These are phyloP conservation scores for Magallana ariakensis DNA, from an alignment of 1,140 invertebrate species.

Conservation along the genomic window DNA sequence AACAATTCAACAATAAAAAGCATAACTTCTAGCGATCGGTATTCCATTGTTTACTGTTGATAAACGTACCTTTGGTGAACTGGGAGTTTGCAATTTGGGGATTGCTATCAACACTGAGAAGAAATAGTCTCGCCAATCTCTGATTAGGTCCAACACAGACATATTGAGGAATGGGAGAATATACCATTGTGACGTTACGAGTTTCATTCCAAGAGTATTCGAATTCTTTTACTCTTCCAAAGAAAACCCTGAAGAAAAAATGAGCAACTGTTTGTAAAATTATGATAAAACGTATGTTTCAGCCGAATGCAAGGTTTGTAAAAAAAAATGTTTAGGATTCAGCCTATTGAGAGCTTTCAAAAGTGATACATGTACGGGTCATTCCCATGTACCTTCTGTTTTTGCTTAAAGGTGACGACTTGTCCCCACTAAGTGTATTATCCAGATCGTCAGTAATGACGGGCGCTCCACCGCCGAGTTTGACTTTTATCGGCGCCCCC, in stretches of 20 bases:
- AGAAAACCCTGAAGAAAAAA: constrained; percentile 1
- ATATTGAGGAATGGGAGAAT: constrained; percentile 51
- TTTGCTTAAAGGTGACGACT: neutral
- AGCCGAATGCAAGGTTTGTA: no score
- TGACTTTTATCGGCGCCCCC: constrained; percentile 48
- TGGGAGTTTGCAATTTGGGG: neutral
- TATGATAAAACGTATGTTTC: neutral
- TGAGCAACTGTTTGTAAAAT: neutral
- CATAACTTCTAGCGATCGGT: no score
- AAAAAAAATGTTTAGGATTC: no score
- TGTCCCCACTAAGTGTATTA: neutral
- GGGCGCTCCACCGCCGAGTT: constrained; percentile 56
- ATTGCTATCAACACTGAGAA: constrained; percentile 45
- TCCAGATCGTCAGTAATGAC: constrained; percentile 48
- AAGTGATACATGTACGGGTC: no score
- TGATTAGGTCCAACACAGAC: constrained; percentile 31
- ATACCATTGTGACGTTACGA: constrained; percentile 65
- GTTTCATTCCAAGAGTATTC: constrained; percentile 52
- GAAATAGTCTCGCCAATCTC: constrained; percentile 40
- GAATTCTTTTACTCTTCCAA: constrained; percentile 15
- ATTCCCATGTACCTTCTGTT: neutral
- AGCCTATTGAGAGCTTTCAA: no score
- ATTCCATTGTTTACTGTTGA: no score
- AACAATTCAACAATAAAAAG: neutral
- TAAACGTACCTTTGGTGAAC: constrained; percentile 49